Evolutionary conservation across 2,113 vertebrate genomes (phyloP).

Genomic region (Lathamus discolor): DNA sequence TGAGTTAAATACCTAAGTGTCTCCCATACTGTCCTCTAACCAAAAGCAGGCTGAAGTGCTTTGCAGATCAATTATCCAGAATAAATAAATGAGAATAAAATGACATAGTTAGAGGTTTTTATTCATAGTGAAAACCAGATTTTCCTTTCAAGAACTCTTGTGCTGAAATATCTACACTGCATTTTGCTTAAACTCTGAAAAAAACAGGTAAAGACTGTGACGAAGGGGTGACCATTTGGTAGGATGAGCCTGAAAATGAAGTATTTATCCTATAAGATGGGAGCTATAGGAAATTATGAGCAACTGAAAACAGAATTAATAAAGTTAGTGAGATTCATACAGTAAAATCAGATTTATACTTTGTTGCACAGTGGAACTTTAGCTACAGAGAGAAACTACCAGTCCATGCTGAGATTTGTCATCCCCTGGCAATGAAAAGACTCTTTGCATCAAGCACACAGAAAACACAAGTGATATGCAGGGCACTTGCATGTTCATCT

Average conservation of each 20-base stretch:
- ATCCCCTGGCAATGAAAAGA: background rate
- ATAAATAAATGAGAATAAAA: background rate
- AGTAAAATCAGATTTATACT: background rate
- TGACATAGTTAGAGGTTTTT: rapidly evolving
- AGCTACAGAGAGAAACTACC: background rate
- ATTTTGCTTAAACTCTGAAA: background rate
- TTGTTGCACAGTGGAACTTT: background rate
- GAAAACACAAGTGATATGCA: background rate
- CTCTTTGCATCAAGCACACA: background rate
- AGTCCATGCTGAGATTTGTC: background rate
- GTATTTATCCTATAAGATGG: background rate
- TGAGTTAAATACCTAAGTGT: background rate
- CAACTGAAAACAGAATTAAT: background rate
- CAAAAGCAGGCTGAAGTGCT: background rate
- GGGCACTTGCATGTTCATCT: background rate
- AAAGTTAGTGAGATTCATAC: background rate
- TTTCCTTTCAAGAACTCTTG: background rate
- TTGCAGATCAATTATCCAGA: background rate
- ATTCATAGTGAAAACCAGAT: background rate
- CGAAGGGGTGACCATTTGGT: background rate
- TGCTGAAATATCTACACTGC: background rate
- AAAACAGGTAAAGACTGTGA: background rate
- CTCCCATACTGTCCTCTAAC: background rate
- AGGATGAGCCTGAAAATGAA: background rate
- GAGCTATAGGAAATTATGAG: background rate